Base-by-base conservation (phyloP, 2,113 vertebrate species). In the Nothocercus julius region DNA sequence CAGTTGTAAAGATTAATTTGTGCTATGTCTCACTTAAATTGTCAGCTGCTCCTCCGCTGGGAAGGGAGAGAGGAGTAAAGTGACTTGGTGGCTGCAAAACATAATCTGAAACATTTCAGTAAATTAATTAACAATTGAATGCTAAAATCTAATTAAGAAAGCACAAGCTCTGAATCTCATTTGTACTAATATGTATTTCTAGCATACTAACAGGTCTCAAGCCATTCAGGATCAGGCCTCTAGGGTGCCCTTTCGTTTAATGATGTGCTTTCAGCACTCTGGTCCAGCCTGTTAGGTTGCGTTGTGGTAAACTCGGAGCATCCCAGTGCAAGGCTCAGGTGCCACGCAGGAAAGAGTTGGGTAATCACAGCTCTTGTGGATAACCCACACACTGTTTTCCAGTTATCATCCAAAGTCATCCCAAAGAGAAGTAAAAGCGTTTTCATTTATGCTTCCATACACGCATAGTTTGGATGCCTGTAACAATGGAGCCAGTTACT, bases 81-180 rank as follows among this genome's bases (percentile, higher is more conserved):
- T 54, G 64, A 9, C 38, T 14, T 0, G 1, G 44, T 21, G 76
- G 30, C 38, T 62, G 72, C 58, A 53, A 86, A 88, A 83, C 34
- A 36, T 76, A 90, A 40, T 85, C 76, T 54, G 85, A 47, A 62
- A 79, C 49, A 53, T 89, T 67, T 58, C 87, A 40, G 61, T 11
- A 36, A 40, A 90, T 90, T 95, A 88, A 95, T 88, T 94, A 95
- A 78, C 77, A 70, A 47, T 1, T 0, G 66, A 88, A 61, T 7
- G 61, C 47, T 81, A 87, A 3, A 45, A 45, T 54, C 80, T 90
- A 84, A 93, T 93, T 88, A 92, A 74, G 76, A 51, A 75, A 3
- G 63, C 72, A 30, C 24, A 56, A 56, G 76, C 75, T 75, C 40
- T 12, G 2, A 58, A 51, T 83, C 45, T 92, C 8, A 12, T 81